Base-by-base conservation (phyloP, 2,888 invertebrate species). In the Polydesmus complanatus region DNA sequence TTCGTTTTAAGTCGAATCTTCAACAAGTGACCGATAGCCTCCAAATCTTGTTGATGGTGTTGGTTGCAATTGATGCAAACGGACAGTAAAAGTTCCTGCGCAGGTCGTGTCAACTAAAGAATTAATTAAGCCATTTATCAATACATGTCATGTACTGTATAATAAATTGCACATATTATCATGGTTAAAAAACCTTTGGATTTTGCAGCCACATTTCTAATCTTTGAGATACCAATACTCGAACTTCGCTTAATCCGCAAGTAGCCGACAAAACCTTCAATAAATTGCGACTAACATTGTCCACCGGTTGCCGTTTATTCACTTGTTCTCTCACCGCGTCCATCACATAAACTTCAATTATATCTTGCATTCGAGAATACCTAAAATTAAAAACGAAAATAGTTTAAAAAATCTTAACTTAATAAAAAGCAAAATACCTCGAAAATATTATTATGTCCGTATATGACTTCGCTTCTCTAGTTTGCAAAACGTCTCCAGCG, bases 151-250 rank as follows among this genome's bases (percentile, higher is more conserved):
- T 54, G 37, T 37, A 47, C 8, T 37, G 3, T n/a, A 56, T n/a
- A 56, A n/a, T 3, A 56, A n/a, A n/a, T n/a, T n/a, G n/a, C 21
- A 11, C 27, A 5, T 22, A 52, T 8, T 37, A 37, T 37, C 5
- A 58, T 19, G 23, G 21, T 25, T n/a, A 56, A 1, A 26, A n/a
- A 52, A 63, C 63, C 56, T 63, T 97, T 63, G 94, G 93, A 72
- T 95, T 95, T 73, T 94, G 93, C 62, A 96, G 78, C 95, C 95
- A 96, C 68, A 86, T 82, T 73, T 96, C 96, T 22, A 96, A 78
- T 0, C 88, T 83, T 0, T 85, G 82, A 1, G 86, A 84, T 0
- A 87, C 84, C 58, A 86, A 81, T 69, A 85, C 80, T 23, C 92
- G 80, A 64, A 92, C 85, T 76, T 94, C 93, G 0, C 83, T 83